A percentile compares a stretch with the other conserved stretches of the same genome.
Evolutionary conservation across 2,113 vertebrate species (phyloP).

Genomic region (Sphaerodactylus townsendi): DNA sequence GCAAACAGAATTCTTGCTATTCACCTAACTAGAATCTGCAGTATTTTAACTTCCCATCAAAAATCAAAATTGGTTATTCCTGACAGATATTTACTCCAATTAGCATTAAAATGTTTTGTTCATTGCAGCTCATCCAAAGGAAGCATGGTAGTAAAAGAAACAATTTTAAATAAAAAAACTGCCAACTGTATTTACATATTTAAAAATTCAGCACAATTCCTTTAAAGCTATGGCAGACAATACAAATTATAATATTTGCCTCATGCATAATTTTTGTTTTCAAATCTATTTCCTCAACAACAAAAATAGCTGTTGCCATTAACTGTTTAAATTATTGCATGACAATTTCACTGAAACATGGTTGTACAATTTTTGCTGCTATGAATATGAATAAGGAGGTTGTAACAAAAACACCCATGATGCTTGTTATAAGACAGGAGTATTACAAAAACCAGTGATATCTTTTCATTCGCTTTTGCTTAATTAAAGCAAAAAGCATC

Average conservation of each 20-base stretch:
- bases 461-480: constrained; percentile 88
- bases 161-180: constrained; percentile 6
- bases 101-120: constrained; percentile 26
- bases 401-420: constrained; percentile 52
- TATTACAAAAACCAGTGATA: constrained; percentile 83
- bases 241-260: constrained; percentile 19
- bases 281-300: constrained; percentile 34
- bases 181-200: background rate
- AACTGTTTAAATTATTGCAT: constrained; percentile 63
- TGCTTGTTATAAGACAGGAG: constrained; percentile 70
- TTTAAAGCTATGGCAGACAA: constrained; percentile 7
- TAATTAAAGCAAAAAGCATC: constrained; percentile 93
- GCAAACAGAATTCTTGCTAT: background rate
- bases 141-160: background rate
- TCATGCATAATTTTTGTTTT: constrained; percentile 26
- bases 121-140: background rate
- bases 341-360: constrained; percentile 51
- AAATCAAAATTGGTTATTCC: constrained; percentile 16
- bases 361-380: constrained; percentile 48
- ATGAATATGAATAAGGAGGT: constrained; percentile 56
- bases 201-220: background rate
- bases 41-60: constrained; percentile 7
- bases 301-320: constrained; percentile 43
- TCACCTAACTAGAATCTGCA: no score
- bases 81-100: constrained; percentile 8